phyloP scores from a whole-genome alignment of 2,888 invertebrate genomes.

The Nomada flava region DNA sequence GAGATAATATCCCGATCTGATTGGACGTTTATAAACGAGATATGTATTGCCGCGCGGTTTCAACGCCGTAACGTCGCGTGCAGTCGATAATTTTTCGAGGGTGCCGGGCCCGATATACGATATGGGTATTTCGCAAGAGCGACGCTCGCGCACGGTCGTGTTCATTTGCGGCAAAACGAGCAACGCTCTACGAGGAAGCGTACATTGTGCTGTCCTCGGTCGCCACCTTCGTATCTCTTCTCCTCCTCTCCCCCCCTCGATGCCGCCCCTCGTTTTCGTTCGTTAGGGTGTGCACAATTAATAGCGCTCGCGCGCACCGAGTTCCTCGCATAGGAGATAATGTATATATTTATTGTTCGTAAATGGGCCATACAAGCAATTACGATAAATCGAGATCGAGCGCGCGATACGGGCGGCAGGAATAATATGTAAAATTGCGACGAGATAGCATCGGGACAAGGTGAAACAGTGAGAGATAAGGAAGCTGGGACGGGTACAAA shows the following conservation, averaged over 20 bases:
- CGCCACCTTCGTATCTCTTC: slow-evolving; percentile 25
- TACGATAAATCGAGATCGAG: slow-evolving; percentile 30
- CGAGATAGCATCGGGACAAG: slow-evolving; percentile 32
- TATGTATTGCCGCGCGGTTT: slow-evolving; percentile 59
- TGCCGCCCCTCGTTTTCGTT: neutral
- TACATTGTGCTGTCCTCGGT: slow-evolving; percentile 38
- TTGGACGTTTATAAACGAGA: slow-evolving; percentile 73
- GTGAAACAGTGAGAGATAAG: slow-evolving; percentile 31
- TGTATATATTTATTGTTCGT: slow-evolving; percentile 39
- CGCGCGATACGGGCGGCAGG: slow-evolving; percentile 4
- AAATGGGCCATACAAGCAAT: slow-evolving; percentile 14
- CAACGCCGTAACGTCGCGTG: slow-evolving; percentile 64
- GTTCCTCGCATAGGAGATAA: slow-evolving; percentile 28
- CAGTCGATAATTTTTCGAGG: slow-evolving; percentile 69
- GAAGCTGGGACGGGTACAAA: slow-evolving; percentile 19
- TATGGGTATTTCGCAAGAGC: slow-evolving; percentile 49
- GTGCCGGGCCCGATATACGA: slow-evolving; percentile 58
- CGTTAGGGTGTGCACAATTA: slow-evolving; percentile 43
- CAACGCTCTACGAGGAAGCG: slow-evolving; percentile 47
- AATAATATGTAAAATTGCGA: slow-evolving; percentile 24
- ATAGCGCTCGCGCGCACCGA: slow-evolving; percentile 18
- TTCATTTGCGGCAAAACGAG: slow-evolving; percentile 42
- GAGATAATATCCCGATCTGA: slow-evolving; percentile 79
- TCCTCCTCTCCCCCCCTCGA: neutral
- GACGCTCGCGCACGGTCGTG: slow-evolving; percentile 26